Evolutionary conservation across 2,888 invertebrate genomes (phyloP).

Genomic region (Vesta saturnalis): DNA sequence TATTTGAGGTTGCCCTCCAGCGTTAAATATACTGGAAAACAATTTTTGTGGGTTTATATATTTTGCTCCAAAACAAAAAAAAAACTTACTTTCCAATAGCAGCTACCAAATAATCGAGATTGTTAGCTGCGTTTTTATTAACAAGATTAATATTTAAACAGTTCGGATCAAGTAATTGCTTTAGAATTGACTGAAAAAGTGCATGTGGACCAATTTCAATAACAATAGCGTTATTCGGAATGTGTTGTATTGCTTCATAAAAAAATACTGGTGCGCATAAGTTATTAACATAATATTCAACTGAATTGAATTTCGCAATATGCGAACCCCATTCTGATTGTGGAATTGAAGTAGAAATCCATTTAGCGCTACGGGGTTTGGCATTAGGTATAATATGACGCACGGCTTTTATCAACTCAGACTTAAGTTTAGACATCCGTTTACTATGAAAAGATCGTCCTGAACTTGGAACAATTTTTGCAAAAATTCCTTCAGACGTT

Average conservation of each 20-base stretch:
- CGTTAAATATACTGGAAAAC: background rate
- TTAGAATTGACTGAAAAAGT: conserved; percentile 86
- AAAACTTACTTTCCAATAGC: conserved; percentile 71
- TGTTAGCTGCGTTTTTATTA: conserved; percentile 70
- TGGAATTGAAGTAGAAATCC: conserved; percentile 74
- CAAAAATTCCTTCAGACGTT: conserved; percentile 81
- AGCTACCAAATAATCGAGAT: conserved; percentile 68
- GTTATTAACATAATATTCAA: conserved; percentile 76
- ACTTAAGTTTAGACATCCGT: conserved; percentile 76
- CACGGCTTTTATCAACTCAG: conserved; percentile 78
- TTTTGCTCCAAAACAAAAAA: background rate
- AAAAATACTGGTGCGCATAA: conserved; percentile 76
- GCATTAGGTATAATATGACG: conserved; percentile 85
- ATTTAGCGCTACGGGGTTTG: conserved; percentile 75
- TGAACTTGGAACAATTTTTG: conserved; percentile 85
- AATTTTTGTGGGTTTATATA: background rate
- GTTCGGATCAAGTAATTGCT: conserved; percentile 75
- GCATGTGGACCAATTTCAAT: conserved; percentile 93
- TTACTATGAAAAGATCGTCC: conserved; percentile 94
- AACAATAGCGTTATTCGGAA: conserved; percentile 83
- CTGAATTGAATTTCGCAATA: conserved; percentile 67
- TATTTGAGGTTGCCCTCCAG: background rate
- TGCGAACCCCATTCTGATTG: conserved; percentile 68
- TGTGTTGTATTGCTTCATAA: conserved; percentile 81
- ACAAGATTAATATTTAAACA: conserved; percentile 69